These are phyloP conservation scores for Scomber colias DNA, from an alignment of 2,113 vertebrate species.

Conservation along the genomic window DNA sequence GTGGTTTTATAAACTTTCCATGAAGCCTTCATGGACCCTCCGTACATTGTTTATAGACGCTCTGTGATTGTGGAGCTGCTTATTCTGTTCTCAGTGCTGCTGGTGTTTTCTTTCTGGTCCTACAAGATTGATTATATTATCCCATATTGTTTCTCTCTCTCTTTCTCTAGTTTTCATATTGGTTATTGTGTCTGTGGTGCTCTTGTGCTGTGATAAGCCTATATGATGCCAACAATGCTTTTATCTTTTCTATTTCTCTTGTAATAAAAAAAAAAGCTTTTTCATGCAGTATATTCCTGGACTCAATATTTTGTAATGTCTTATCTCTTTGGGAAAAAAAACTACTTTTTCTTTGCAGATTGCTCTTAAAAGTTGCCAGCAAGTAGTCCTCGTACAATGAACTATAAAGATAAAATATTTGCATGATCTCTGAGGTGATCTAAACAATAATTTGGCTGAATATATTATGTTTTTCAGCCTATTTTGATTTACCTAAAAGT, in stretches of 20 bases:
- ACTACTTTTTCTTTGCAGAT: not conserved
- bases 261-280: slow-evolving; percentile 79
- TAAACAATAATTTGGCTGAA: too few relatives aligned
- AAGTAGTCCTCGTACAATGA: not conserved
- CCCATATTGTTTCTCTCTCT: slow-evolving; percentile 43
- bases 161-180: slow-evolving; percentile 50
- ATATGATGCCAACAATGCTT: slow-evolving; percentile 76
- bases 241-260: slow-evolving; percentile 81
- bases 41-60: slow-evolving; percentile 59
- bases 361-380: not conserved
- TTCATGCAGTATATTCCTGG: slow-evolving; percentile 60
- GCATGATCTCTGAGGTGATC: not conserved
- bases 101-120: slow-evolving; percentile 53
- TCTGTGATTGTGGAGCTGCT: slow-evolving; percentile 73
- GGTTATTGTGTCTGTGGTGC: slow-evolving; percentile 74
- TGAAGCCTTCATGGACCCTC: slow-evolving; percentile 44
- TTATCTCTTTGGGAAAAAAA: not conserved
- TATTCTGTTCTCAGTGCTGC: slow-evolving; percentile 65
- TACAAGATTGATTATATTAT: slow-evolving; percentile 48
- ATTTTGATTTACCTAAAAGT: too few relatives aligned
- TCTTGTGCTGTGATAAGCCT: slow-evolving; percentile 77
- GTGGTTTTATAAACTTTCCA: slow-evolving; percentile 51
- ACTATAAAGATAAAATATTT: slow-evolving; percentile 1
- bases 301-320: slow-evolving; percentile 35
- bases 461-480: not conserved